A percentile compares a stretch with the other conserved stretches of the same genome.
Evolutionary conservation across 2,888 invertebrate species (phyloP).

Genomic region (Hylaea fasciaria): DNA sequence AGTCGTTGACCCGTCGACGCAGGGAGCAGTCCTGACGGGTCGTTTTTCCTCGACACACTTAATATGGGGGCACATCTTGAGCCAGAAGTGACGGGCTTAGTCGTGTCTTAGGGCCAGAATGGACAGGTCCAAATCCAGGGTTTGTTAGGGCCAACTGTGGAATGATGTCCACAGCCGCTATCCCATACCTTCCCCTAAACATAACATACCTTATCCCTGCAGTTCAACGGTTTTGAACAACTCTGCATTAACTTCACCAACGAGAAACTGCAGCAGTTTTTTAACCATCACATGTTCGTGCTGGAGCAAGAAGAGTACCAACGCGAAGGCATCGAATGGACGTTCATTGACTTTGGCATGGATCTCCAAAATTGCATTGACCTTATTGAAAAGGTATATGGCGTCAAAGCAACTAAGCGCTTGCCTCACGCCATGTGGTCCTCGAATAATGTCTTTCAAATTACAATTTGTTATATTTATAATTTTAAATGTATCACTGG

Average conservation of each 20-base stretch:
- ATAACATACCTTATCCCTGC: conserved; percentile 81
- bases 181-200: conserved; percentile 59
- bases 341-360: conserved; percentile 99
- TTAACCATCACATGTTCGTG: conserved; percentile 99
- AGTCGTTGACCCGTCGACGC: conserved; percentile 56
- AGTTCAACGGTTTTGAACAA: conserved; percentile 98
- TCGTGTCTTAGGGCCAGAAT: conserved; percentile 30
- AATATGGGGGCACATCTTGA: conserved; percentile 30
- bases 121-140: conserved; percentile 33
- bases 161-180: conserved; percentile 74
- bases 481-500: conserved; percentile 34
- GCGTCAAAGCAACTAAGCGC: conserved; percentile 82
- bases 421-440: conserved; percentile 79
- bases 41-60: conserved; percentile 33
- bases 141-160: conserved; percentile 64
- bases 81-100: conserved; percentile 50
- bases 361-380: conserved; percentile 98
- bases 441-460: conserved; percentile 60
- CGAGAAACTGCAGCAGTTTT: conserved; percentile 98
- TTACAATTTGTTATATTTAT: conserved; percentile 24
- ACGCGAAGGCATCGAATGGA: conserved; percentile 97
- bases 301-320: conserved; percentile 99
- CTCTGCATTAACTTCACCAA: conserved; percentile 99
- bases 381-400: conserved; percentile 95
- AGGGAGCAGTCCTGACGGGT: conserved; percentile 54